Evolutionary conservation across 2,113 vertebrate species (phyloP).

Genomic region (Trematocara marginatum): DNA sequence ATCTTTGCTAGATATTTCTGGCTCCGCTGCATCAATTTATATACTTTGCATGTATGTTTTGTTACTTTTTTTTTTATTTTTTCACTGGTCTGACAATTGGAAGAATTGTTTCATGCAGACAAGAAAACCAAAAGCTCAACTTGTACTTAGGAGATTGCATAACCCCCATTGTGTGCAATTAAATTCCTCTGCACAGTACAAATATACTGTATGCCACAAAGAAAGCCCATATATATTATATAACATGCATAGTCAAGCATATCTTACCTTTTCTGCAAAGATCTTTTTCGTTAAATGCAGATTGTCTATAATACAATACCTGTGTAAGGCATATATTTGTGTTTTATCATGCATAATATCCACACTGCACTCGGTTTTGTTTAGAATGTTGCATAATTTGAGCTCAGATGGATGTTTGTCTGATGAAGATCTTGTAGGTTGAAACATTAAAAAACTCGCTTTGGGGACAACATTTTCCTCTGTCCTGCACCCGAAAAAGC

Average conservation of each 20-base stretch:
- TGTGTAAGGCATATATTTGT: background rate
- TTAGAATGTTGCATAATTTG: background rate
- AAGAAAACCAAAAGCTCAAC: background rate
- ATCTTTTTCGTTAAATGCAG: background rate
- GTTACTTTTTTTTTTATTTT: too few species aligned
- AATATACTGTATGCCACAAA: background rate
- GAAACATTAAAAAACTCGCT: background rate
- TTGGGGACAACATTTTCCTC: background rate
- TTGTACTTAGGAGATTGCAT: background rate
- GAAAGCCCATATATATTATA: background rate
- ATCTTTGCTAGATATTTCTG: background rate
- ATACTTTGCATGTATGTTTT: background rate
- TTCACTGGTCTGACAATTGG: background rate
- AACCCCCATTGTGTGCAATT: background rate
- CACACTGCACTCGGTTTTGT: background rate
- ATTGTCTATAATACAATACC: background rate
- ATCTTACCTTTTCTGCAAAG: background rate
- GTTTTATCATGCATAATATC: background rate
- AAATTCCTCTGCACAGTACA: background rate
- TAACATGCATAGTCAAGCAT: rapidly evolving
- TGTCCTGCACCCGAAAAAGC: background rate
- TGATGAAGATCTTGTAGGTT: background rate
- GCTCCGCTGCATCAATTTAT: background rate
- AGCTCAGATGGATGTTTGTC: background rate
- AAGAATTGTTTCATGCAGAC: background rate